These are phyloP conservation scores for Penaeus monodon DNA, from an alignment of 2,888 invertebrate species.

Conservation along the genomic window DNA sequence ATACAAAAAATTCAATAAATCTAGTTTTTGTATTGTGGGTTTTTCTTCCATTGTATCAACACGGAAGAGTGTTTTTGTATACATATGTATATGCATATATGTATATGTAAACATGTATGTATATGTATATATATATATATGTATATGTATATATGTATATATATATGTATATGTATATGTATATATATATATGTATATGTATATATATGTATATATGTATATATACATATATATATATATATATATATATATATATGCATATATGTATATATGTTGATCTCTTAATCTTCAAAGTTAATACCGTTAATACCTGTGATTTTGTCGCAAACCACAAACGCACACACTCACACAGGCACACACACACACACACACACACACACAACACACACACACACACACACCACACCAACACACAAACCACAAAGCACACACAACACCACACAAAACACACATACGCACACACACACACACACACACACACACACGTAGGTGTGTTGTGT, in stretches of 20 bases:
- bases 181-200: neutral
- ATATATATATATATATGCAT: neutral
- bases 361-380: no score
- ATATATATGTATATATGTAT: neutral
- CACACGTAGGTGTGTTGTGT: neutral
- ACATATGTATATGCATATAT: neutral
- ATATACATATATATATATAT: neutral
- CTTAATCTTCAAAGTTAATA: no score
- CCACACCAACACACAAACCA: neutral
- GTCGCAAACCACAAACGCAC: no score
- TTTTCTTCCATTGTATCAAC: no score
- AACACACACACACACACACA: no score
- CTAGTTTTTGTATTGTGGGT: no score
- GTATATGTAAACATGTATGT: neutral
- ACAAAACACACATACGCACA: neutral
- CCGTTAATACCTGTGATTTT: no score
- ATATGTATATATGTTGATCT: no score
- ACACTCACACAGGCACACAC: no score
- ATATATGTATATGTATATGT: neutral
- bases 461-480: neutral
- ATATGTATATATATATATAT: neutral
- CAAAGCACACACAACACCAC: neutral
- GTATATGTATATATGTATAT: neutral
- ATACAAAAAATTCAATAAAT: no score
- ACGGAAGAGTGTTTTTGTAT: no score